Base-by-base conservation (phyloP, 2,113 vertebrate species). In the Mesitornis unicolor region DNA sequence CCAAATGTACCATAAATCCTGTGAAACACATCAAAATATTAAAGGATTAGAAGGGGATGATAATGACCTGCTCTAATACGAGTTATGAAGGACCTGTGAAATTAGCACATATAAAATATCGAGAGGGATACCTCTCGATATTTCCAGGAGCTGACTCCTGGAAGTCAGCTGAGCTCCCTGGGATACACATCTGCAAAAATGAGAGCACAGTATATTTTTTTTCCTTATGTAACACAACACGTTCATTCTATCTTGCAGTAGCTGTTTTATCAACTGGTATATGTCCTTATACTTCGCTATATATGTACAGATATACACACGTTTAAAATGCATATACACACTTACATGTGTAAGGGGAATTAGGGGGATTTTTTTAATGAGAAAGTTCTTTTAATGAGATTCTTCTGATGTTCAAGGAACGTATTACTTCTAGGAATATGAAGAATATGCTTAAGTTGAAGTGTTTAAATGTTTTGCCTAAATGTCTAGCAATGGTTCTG, bases 51-150 rank as follows among this genome's bases (percentile, higher is more conserved):
- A 84, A 89, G 21, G 12, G 20, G 69, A 33, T 3, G 10, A 85
- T 86, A 94, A 91, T 87, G 89, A 93, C 70, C 38, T 74, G 17
- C 67, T 94, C 33, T 83, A 89, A 81, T 67, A 85, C 1, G 0
- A 94, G 87, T 94, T 54, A 57, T 63, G 69, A 79, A 93, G 79
- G 68, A 65, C 73, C 64, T 69, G 47, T 73, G 81, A 94, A 97
- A 95, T n/a, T 35, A 80, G n/a, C 40, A 71, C 45, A 89, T 11
- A 67, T 45, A 60, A 94, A 90, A 78, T 57, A 84, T 18, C 1
- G 0, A 81, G 70, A 73, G 26, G n/a, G n/a, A n/a, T n/a, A n/a
- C n/a, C n/a, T n/a, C n/a, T n/a, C n/a, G n/a, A n/a, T n/a, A n/a
- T n/a, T n/a, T n/a, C n/a, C n/a, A n/a, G n/a, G n/a, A n/a, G n/a